A percentile compares a stretch with the other conserved stretches of the same genome.
phyloP scores from a whole-genome alignment of 2,888 invertebrate genomes.

The Mesoligia furuncula region DNA sequence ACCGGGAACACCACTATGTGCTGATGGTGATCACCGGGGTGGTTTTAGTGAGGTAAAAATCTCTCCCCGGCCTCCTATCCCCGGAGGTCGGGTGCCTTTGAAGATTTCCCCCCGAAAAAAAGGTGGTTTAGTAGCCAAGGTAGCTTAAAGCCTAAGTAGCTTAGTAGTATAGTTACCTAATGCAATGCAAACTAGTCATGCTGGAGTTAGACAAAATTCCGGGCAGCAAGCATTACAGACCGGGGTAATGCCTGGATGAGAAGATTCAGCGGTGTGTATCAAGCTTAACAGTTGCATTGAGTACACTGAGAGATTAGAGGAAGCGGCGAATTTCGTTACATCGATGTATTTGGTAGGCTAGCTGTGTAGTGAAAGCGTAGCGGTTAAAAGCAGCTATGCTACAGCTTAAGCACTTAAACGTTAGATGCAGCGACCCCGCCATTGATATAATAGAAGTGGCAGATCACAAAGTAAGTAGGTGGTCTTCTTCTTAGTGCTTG shows the following conservation, averaged over 20 bases:
- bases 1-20: no score
- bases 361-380: not conserved
- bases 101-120: no score
- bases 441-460: not conserved
- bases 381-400: not conserved
- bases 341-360: not conserved
- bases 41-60: no score
- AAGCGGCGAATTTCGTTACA: constrained; percentile 23
- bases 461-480: not conserved
- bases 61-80: no score
- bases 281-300: constrained; percentile 37
- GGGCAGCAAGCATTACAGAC: not conserved
- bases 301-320: constrained; percentile 37
- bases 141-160: not conserved
- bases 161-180: not conserved
- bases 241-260: not conserved
- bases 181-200: no score
- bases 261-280: constrained; percentile 10
- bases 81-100: no score
- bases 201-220: not conserved
- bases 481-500: not conserved
- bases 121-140: not conserved
- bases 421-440: not conserved
- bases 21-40: no score
- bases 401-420: not conserved